A percentile compares a stretch with the other conserved stretches of the same genome.
Evolutionary conservation across 1,140 invertebrate genomes (phyloP).

Genomic region (Aphidius ervi): DNA sequence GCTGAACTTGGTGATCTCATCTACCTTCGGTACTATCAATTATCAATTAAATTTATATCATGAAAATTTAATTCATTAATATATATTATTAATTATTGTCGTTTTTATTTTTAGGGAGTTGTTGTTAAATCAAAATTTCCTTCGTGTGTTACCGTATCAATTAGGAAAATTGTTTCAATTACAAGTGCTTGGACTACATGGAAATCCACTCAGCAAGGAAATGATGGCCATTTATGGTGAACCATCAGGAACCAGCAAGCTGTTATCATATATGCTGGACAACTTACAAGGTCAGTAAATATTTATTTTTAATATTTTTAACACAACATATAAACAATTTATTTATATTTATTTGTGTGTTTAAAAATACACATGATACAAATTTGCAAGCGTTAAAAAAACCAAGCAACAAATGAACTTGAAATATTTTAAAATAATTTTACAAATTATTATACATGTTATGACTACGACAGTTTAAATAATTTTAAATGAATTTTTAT

Average conservation of each 20-base stretch:
- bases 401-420: too few species aligned
- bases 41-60: not conserved
- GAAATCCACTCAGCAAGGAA: constrained; percentile 92
- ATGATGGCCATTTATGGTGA: constrained; percentile 88
- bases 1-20: constrained; percentile 94
- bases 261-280: constrained; percentile 90
- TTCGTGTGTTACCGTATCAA: constrained; percentile 92
- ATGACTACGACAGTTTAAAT: too few species aligned
- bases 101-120: constrained; percentile 72
- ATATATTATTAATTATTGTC: constrained; percentile 14
- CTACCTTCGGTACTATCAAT: constrained; percentile 67
- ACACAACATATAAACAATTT: too few species aligned
- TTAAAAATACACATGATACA: too few species aligned
- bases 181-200: constrained; percentile 82
- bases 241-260: constrained; percentile 87
- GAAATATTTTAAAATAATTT: too few species aligned
- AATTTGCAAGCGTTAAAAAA: too few species aligned
- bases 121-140: constrained; percentile 88
- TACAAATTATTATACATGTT: too few species aligned
- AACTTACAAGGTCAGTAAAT: constrained; percentile 79
- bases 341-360: too few species aligned
- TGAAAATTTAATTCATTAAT: not conserved
- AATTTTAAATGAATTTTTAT: too few species aligned
- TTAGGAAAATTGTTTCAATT: constrained; percentile 97
- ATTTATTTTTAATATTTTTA: too few species aligned